These are phyloP conservation scores for Dusona sp. DNA, from an alignment of 2,888 invertebrate species.

Conservation along the genomic window DNA sequence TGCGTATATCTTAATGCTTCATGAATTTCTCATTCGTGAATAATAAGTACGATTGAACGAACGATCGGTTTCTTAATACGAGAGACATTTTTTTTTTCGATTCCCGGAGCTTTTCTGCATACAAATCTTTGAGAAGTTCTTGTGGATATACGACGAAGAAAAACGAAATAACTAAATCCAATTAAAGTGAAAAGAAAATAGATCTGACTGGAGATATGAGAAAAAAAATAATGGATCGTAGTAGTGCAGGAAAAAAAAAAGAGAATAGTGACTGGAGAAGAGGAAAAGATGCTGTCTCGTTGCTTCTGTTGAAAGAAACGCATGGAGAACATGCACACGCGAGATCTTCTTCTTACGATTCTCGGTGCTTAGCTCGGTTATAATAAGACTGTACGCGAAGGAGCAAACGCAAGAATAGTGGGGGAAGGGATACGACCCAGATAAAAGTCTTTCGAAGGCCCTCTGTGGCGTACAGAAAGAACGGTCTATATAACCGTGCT, in stretches of 20 bases:
- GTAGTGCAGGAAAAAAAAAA: background rate
- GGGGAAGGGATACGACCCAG: conserved; percentile 82
- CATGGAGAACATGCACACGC: conserved; percentile 38
- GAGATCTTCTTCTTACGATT: conserved; percentile 50
- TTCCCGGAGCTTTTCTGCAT: conserved; percentile 13
- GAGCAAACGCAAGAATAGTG: conserved; percentile 33
- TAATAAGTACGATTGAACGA: background rate
- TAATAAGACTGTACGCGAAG: conserved; percentile 50
- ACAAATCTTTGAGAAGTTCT: conserved; percentile 13
- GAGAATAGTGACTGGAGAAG: background rate
- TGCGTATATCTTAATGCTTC: background rate
- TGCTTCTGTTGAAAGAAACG: conserved; percentile 48
- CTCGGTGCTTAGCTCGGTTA: no score
- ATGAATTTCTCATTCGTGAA: conserved; percentile 7
- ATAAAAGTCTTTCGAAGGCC: conserved; percentile 81
- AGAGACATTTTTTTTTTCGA: background rate
- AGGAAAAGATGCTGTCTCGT: conserved; percentile 42
- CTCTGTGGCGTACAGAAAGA: conserved; percentile 62
- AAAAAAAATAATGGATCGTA: background rate
- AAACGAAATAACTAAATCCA: background rate
- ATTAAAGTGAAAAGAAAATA: background rate
- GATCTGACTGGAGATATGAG: background rate
- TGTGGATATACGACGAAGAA: conserved; percentile 24
- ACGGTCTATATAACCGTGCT: conserved; percentile 47
- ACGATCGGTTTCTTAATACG: background rate